A percentile compares a stretch with the other conserved stretches of the same genome.
Evolutionary conservation across 2,888 invertebrate species (phyloP).

Genomic region (Campaea margaritaria): DNA sequence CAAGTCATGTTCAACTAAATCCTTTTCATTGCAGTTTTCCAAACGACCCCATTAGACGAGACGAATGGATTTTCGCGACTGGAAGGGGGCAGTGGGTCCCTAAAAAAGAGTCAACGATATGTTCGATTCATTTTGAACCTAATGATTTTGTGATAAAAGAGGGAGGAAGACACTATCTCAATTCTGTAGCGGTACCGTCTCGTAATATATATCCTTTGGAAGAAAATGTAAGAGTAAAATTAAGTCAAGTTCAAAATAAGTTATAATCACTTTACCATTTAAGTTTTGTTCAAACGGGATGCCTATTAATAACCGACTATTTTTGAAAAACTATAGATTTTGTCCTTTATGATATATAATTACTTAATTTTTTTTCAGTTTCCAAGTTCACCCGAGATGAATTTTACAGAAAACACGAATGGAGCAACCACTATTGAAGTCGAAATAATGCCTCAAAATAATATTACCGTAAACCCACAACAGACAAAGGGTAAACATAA

Average conservation of each 20-base stretch:
- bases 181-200: constrained; percentile 11
- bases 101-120: constrained; percentile 17
- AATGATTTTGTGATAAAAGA: constrained; percentile 17
- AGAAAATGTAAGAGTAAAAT: constrained; percentile 1
- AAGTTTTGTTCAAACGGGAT: no score
- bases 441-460: constrained; percentile 28
- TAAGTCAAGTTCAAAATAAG: no score
- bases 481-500: background rate
- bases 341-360: no score
- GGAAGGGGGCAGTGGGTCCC: constrained; percentile 20
- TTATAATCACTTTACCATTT: no score
- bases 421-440: constrained; percentile 16
- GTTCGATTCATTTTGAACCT: constrained; percentile 22
- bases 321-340: no score
- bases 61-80: constrained; percentile 20
- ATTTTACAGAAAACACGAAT: background rate
- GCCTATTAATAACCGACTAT: no score
- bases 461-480: constrained; percentile 8
- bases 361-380: constrained; percentile 3
- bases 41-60: constrained; percentile 5
- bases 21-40: constrained; percentile 20
- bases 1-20: background rate
- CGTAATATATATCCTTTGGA: background rate
- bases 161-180: constrained; percentile 19
- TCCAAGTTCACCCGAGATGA: background rate